Base-by-base conservation (phyloP, 1,140 invertebrate species). In the Drosophila tsacasi region DNA sequence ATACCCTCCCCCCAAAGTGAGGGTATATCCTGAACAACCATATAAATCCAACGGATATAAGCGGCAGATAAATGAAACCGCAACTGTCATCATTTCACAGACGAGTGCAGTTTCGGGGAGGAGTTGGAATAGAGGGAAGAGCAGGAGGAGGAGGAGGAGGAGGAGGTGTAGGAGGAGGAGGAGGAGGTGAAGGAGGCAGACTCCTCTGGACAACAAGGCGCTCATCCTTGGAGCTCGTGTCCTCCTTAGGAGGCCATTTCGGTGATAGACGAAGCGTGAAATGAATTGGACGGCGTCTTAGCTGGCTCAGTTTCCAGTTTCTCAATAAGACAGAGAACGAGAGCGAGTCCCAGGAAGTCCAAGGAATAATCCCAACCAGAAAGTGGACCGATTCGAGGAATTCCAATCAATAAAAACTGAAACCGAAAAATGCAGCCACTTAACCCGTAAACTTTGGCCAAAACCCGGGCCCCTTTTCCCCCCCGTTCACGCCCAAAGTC, bases 21-120 rank as follows among this genome's bases (percentile, higher is more conserved):
- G 52, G 15, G 52, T 37, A 55, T 39, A 1, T 37, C 32, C 5
- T 2, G 8, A 23, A 17, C 52, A 37, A 37, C 15, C 54, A n/a
- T 39, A 84, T 84, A 84, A 84, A 84, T 84, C 81, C 73, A 71
- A 61, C 23, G 40, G 47, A 66, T 61, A 52, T 55, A 39, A 55
- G 54, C 54, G 54, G 61, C 60, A 50, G 37, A 64, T 74, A 81
- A 87, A 62, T 69, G 76, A 65, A 79, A 89, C 64, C 84, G 76
- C 84, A 89, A 87, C 84, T 89, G 83, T 89, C 83, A 86, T 89
- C 83, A 76, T 87, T 86, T 87, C 68, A 79, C 76, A 79, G 76
- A 60, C 76, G 76, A 79, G 66, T 72, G 76, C 76, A 49, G 32
- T 54, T 40, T 10, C 55, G 37, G 47, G n/a, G n/a, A 13, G 27